A percentile compares a stretch with the other conserved stretches of the same genome.
phyloP scores from a whole-genome alignment of 2,797 vertebrate species.

The Hephaestus fuliginosus region DNA sequence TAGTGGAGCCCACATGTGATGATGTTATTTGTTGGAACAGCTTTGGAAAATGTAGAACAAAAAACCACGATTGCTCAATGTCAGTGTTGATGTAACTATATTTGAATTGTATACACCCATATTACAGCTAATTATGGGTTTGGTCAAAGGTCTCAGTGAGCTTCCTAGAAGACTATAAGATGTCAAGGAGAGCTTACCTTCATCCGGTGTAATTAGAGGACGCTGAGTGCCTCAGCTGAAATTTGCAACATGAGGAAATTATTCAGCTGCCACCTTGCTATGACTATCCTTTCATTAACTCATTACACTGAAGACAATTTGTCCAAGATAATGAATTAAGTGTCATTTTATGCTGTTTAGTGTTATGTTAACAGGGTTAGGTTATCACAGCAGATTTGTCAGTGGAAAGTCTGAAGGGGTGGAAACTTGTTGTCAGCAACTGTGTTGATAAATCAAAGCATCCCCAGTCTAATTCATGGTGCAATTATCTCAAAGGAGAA shows the following conservation, averaged over 20 bases:
- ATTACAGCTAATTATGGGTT: slow-evolving; percentile 69
- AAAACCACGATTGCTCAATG: slow-evolving; percentile 51
- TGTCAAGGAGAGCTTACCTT: slow-evolving; percentile 69
- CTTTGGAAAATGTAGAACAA: slow-evolving; percentile 58
- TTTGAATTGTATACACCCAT: slow-evolving; percentile 58
- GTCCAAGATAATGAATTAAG: slow-evolving; percentile 56
- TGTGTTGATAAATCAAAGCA: slow-evolving; percentile 74
- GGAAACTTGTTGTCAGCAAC: slow-evolving; percentile 72
- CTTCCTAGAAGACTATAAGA: slow-evolving; percentile 44
- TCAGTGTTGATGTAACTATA: slow-evolving; percentile 64
- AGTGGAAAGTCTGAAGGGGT: slow-evolving; percentile 69
- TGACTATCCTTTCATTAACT: slow-evolving; percentile 52
- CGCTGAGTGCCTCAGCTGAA: slow-evolving; percentile 35
- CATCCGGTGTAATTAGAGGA: slow-evolving; percentile 62
- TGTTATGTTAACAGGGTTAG: slow-evolving; percentile 45
- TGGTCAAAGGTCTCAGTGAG: slow-evolving; percentile 50
- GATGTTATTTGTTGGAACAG: slow-evolving; percentile 66
- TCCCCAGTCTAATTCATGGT: slow-evolving; percentile 63
- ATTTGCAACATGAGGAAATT: slow-evolving; percentile 60
- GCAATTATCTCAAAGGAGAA: slow-evolving; percentile 77
- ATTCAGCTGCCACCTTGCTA: slow-evolving; percentile 45
- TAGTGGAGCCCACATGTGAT: slow-evolving; percentile 59
- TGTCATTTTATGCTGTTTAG: slow-evolving; percentile 39
- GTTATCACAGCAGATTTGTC: slow-evolving; percentile 55
- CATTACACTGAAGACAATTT: slow-evolving; percentile 55